Percentiles rank a stretch among this genome's conserved stretches.
Evolutionary conservation across 1,140 invertebrate species (phyloP).

Genomic region (Acyrthosiphon pisum): DNA sequence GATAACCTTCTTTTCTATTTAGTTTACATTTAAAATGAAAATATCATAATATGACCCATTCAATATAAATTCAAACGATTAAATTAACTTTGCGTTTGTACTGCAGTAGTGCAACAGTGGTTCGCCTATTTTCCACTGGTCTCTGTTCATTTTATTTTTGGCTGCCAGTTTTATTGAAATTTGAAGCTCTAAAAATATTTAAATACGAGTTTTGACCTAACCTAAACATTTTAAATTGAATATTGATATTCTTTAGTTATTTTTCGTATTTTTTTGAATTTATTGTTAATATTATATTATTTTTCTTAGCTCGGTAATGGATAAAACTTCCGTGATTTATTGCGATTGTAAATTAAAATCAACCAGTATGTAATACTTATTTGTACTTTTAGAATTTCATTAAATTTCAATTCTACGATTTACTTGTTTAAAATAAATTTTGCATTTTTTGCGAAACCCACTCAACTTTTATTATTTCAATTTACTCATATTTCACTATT

Average conservation of each 20-base stretch:
- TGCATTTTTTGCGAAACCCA: neutral
- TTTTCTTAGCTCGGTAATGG: neutral
- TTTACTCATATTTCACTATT: neutral
- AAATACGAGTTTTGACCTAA: neutral
- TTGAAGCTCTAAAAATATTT: neutral
- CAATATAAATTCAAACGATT: neutral
- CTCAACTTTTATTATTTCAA: neutral
- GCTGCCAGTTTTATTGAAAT: neutral
- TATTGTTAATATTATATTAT: neutral
- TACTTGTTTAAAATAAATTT: neutral
- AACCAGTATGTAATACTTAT: neutral
- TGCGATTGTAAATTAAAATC: neutral
- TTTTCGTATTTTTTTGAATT: neutral
- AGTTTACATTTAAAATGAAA: neutral
- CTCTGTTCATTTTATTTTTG: neutral
- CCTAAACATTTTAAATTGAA: neutral
- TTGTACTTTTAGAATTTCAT: neutral
- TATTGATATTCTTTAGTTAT: neutral
- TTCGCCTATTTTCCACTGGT: neutral
- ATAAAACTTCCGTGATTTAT: slow-evolving; percentile 2
- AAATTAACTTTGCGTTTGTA: neutral
- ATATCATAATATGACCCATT: neutral
- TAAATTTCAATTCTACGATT: no score
- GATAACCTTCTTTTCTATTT: neutral
- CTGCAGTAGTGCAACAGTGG: neutral